These are phyloP conservation scores for Nasua narica DNA, from an alignment of 2,797 vertebrate species.

Conservation along the genomic window DNA sequence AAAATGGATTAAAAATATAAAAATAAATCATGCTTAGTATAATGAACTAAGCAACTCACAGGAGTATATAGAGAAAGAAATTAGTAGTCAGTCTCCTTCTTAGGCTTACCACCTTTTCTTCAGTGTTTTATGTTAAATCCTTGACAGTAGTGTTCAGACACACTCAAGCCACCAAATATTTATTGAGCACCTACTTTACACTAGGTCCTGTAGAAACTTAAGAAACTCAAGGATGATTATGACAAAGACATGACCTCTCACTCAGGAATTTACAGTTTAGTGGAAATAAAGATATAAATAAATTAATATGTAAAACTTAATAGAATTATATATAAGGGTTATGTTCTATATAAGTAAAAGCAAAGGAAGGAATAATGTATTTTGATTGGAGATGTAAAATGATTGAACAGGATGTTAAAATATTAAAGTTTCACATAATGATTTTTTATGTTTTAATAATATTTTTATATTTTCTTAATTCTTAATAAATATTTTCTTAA, in stretches of 20 bases:
- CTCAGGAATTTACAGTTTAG: not conserved
- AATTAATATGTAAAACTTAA: not conserved
- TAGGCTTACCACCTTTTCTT: not conserved
- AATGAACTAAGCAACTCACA: not conserved
- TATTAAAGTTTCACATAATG: not conserved
- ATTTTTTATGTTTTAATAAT: not conserved
- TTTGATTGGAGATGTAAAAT: not conserved
- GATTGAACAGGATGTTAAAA: not conserved
- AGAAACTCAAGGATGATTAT: not conserved
- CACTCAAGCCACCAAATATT: not conserved
- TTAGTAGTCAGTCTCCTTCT: not conserved
- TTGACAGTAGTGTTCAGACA: not conserved
- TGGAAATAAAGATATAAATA: not conserved
- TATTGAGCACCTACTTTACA: not conserved
- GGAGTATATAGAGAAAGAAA: not conserved
- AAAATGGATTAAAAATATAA: conserved; percentile 28
- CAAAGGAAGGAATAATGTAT: not conserved
- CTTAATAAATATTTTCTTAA: not conserved
- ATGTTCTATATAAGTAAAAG: not conserved
- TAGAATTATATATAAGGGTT: not conserved
- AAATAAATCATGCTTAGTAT: not conserved
- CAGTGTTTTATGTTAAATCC: not conserved
- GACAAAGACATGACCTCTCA: not conserved
- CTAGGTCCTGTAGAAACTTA: not conserved
- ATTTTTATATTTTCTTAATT: not conserved